Evolutionary conservation across 2,797 vertebrate genomes (phyloP).

Genomic region (Chiroxiphia lanceolata): DNA sequence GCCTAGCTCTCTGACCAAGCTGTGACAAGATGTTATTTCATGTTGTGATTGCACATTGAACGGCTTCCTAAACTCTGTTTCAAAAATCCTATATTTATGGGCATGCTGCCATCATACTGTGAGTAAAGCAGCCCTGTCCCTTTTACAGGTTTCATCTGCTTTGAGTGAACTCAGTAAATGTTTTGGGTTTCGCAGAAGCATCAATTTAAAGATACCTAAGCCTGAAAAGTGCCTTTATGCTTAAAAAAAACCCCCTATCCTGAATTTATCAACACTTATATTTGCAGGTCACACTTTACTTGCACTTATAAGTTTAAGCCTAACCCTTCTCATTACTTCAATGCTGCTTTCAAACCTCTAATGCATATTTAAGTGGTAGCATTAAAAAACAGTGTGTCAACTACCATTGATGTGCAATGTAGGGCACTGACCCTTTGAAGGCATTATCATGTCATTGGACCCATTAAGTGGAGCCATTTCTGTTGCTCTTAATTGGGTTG

Average conservation of each 20-base stretch:
- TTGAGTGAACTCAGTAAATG: not conserved
- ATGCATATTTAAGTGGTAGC: constrained; percentile 72
- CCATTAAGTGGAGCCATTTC: constrained; percentile 66
- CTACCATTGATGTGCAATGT: constrained; percentile 68
- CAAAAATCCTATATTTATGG: not conserved
- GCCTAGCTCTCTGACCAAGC: not conserved
- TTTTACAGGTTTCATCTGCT: not conserved
- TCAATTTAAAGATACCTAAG: not conserved
- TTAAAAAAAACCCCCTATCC: not conserved
- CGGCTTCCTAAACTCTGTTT: not conserved
- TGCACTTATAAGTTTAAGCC: constrained; percentile 64
- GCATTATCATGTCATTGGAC: constrained; percentile 66
- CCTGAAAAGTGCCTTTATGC: not conserved
- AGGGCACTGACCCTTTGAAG: constrained; percentile 67
- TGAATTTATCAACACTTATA: constrained; percentile 55
- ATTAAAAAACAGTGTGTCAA: constrained; percentile 70
- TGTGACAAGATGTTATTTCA: not conserved
- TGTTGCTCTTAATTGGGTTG: constrained; percentile 71
- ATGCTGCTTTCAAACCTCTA: constrained; percentile 63
- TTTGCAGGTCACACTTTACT: constrained; percentile 70
- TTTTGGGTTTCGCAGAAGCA: not conserved
- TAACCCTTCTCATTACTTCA: constrained; percentile 71
- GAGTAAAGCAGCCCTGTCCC: not conserved
- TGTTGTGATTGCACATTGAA: constrained; percentile 15
- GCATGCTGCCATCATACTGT: not conserved